These are phyloP conservation scores for Myrmophylax atrothorax DNA, from an alignment of 2,113 vertebrate species.

Conservation along the genomic window DNA sequence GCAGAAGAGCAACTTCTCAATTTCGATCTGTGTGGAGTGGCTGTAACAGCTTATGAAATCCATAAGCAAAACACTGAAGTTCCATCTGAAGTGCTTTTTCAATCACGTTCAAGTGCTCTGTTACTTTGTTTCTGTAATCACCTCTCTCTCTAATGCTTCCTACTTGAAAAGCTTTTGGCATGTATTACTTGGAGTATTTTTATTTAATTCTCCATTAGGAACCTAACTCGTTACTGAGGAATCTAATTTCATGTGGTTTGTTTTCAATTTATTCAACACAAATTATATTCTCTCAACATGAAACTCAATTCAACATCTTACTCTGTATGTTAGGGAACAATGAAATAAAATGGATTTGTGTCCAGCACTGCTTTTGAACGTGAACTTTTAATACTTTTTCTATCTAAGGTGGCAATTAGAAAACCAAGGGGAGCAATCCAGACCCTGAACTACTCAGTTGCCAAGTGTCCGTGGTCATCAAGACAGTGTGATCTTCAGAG, in stretches of 20 bases:
- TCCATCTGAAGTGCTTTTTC: background rate
- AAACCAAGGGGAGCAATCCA: background rate
- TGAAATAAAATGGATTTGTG: background rate
- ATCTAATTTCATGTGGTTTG: constrained; percentile 3
- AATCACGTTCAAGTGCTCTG: constrained; percentile 4
- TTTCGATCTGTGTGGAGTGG: background rate
- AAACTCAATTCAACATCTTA: background rate
- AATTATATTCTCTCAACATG: background rate
- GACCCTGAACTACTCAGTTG: background rate
- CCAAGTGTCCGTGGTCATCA: background rate
- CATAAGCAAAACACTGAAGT: background rate
- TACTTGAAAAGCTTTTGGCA: constrained; percentile 16
- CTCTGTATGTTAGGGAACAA: background rate
- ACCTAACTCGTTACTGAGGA: background rate
- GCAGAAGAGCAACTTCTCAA: background rate
- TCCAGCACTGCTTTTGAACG: background rate
- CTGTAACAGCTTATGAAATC: background rate
- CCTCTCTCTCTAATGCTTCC: background rate
- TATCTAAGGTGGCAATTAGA: background rate
- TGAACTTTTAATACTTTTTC: background rate
- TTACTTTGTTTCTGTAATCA: background rate
- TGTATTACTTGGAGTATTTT: background rate
- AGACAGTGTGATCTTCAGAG: background rate
- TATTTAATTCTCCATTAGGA: constrained; percentile 30
- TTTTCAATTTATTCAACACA: constrained; percentile 25